A percentile compares a stretch with the other conserved stretches of the same genome.
Evolutionary conservation across 2,888 invertebrate species (phyloP).

Genomic region (Metallyticus violacea): DNA sequence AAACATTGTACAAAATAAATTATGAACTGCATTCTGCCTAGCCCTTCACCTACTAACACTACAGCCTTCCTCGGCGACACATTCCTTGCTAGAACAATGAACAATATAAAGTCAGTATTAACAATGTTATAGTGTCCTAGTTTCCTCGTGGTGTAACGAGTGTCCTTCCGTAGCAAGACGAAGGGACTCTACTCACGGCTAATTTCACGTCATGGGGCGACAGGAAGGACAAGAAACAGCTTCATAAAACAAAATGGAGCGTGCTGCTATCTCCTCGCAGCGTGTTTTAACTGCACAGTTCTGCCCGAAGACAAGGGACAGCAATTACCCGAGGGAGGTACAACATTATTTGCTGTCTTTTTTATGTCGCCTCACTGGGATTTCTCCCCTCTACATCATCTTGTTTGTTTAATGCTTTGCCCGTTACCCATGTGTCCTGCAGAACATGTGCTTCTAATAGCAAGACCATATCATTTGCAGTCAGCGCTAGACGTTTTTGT

Average conservation of each 20-base stretch:
- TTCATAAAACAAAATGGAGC: conserved; percentile 15
- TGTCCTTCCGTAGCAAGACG: neutral
- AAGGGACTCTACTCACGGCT: neutral
- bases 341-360: neutral
- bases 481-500: too few relatives aligned
- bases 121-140: neutral
- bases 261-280: neutral
- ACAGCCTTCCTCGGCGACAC: too few relatives aligned
- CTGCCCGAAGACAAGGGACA: neutral
- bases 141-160: neutral
- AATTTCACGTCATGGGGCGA: neutral
- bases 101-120: neutral
- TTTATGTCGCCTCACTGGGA: neutral
- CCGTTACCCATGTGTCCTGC: neutral
- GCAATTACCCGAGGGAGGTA: neutral
- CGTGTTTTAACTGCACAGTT: neutral
- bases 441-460: too few relatives aligned
- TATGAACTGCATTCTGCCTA: too few relatives aligned
- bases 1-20: too few relatives aligned
- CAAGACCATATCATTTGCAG: too few relatives aligned
- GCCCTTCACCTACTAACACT: too few relatives aligned
- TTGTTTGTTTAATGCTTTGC: neutral
- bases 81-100: too few relatives aligned
- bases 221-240: neutral
- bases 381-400: neutral